Conservation (phyloP, 2,113 vertebrate species). For the Menura novaehollandiae region DNA sequence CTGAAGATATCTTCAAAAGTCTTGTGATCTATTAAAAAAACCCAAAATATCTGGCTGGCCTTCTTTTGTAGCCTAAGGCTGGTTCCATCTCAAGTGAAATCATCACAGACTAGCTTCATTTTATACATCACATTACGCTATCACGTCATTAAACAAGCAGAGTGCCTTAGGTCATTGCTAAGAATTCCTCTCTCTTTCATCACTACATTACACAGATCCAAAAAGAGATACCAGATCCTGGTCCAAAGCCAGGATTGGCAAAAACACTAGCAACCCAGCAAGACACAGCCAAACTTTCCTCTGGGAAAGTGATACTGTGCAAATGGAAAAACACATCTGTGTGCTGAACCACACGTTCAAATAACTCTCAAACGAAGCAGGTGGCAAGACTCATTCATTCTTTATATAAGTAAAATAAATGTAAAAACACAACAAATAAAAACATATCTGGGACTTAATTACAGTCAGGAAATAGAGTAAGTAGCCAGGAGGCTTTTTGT, state of each 20-base stretch:
- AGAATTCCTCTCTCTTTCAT: not conserved
- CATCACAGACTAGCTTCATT: not conserved
- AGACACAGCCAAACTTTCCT: not conserved
- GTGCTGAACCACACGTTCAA: not conserved
- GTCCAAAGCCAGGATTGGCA: not conserved
- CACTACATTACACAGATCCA: not conserved
- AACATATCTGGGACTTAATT: not conserved
- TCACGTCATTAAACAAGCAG: not conserved
- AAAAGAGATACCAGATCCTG: not conserved
- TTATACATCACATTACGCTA: not conserved
- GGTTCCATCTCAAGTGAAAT: not conserved
- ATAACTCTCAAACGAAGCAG: not conserved
- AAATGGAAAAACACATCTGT: not conserved
- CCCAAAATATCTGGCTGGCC: not conserved
- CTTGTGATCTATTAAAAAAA: not conserved
- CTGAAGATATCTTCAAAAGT: not conserved
- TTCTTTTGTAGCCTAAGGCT: not conserved
- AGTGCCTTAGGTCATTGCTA: not conserved
- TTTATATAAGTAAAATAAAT: slow-evolving; percentile 2
- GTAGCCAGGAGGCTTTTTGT: not conserved
- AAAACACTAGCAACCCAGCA: not conserved
- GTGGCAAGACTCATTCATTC: not conserved
- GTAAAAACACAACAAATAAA: not conserved
- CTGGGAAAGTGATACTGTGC: not conserved
- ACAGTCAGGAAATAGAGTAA: not conserved